These are phyloP conservation scores for Crocuta crocuta DNA, from an alignment of 2,113 vertebrate species.

Conservation along the genomic window DNA sequence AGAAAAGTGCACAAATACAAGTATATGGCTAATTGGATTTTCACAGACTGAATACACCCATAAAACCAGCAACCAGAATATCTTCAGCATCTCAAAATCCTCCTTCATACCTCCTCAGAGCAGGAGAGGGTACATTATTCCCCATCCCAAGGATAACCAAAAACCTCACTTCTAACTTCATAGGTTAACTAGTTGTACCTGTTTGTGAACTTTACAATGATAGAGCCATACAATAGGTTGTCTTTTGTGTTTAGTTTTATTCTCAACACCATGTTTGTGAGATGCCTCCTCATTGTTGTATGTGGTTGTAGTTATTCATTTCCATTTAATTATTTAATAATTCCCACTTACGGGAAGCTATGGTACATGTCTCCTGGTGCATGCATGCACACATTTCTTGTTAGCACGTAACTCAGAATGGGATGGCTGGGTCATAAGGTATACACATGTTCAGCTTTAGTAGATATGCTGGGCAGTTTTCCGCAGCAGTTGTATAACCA, in stretches of 20 bases:
- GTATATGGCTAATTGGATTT: neutral
- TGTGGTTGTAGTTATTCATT: neutral
- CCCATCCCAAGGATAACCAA: neutral
- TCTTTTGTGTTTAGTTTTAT: neutral
- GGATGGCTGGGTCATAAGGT: neutral
- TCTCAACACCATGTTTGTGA: neutral
- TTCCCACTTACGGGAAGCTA: neutral
- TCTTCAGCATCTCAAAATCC: neutral
- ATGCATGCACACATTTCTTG: no score
- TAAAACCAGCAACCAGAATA: neutral
- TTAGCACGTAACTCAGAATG: neutral
- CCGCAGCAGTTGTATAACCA: neutral
- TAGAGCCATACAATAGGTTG: neutral
- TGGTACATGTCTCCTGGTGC: neutral
- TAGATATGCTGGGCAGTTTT: neutral
- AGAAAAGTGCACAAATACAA: neutral
- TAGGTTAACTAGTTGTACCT: neutral
- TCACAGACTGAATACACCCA: neutral
- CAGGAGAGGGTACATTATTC: neutral
- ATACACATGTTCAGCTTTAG: rapidly evolving
- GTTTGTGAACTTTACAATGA: neutral
- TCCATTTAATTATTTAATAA: neutral
- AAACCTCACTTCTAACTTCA: neutral
- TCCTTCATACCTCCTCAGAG: neutral
- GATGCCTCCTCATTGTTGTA: neutral